Base-by-base conservation (phyloP, 53 echinoderm and acorn worm species). In the Temnopleurus reevesii region DNA sequence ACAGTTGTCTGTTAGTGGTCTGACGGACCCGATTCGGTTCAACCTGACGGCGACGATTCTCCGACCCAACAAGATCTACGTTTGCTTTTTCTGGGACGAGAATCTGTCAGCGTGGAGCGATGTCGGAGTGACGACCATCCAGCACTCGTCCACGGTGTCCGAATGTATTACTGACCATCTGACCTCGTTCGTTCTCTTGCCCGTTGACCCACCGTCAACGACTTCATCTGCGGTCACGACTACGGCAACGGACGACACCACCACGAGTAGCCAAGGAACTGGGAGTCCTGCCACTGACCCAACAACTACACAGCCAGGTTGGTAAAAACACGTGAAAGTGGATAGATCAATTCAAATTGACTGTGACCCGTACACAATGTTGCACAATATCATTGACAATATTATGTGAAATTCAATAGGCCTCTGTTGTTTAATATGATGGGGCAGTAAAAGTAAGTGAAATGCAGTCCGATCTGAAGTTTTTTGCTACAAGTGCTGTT, bases 161-260 rank as follows among this genome's bases (percentile, higher is more conserved):
- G 86, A 91, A 54, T 96, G 96, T 41, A 76, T 88, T 4, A 89
- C 93, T 2, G 81, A 59, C 35, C 96, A 96, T 84, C 84, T 96
- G 63, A 45, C 91, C 3, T 59, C 91, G 4, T 96, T 96, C 86
- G 81, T 91, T 3, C 55, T 93, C 43, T 35, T 93, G 17, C 88
- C 91, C 4, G 84, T 55, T 8, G 90, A 88, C 17, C 12, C 27
- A 5, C 89, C 91, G 19, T 90, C 94, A 18, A 92, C 91, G 12
- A 61, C 3, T 71, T 31, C 9, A 8, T 0, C 53, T 3, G 9
- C 30, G 13, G 24, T n/a, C 15, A 18, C 53, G 21, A 55, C 54
- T 30, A 28, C 55, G 55, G 56, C 7, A 71, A 21, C 2, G 0
- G 21, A 41, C 23, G 71, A 71, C 13, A 19, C 35, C 65, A 34